Evolutionary conservation across 2,888 invertebrate genomes (phyloP).

Genomic region (Bombylius discolor): DNA sequence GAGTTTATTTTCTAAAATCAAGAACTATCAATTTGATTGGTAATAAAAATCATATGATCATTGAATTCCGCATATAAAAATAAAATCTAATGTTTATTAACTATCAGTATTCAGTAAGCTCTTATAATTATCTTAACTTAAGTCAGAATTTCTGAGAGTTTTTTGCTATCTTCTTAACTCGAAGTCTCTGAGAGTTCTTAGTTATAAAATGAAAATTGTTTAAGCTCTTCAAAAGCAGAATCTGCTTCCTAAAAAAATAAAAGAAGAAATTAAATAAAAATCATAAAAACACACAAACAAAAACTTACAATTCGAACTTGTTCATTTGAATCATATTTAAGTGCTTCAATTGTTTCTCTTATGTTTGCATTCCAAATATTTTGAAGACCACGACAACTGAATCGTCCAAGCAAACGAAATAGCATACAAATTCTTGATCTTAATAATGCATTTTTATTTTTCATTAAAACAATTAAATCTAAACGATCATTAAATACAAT

Average conservation of each 20-base stretch:
- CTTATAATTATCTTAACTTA: too few relatives aligned
- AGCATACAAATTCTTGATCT: conserved; percentile 56
- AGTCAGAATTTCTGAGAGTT: too few relatives aligned
- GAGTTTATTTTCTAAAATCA: too few relatives aligned
- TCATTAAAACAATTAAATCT: conserved; percentile 44
- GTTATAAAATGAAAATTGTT: conserved; percentile 30
- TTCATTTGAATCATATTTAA: conserved; percentile 24
- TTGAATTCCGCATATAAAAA: too few relatives aligned
- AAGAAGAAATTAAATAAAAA: not conserved
- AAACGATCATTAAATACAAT: conserved; percentile 45
- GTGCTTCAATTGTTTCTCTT: conserved; percentile 24
- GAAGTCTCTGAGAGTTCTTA: conserved; percentile 5
- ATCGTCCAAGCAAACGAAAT: conserved; percentile 54
- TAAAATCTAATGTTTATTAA: too few relatives aligned
- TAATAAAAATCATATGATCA: too few relatives aligned
- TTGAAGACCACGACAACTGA: conserved; percentile 50
- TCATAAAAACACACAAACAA: not conserved
- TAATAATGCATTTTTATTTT: conserved; percentile 44
- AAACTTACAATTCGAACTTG: conserved; percentile 22
- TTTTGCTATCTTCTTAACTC: too few relatives aligned
- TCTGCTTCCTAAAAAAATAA: conserved; percentile 25
- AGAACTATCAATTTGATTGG: too few relatives aligned
- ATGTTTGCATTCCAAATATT: conserved; percentile 28
- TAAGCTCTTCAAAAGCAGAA: conserved; percentile 30
- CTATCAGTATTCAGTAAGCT: too few relatives aligned